Evolutionary conservation across 1,140 invertebrate genomes (phyloP), one percentile per base, ranked within the genome.

Genomic region (Conus betulinus): DNA sequence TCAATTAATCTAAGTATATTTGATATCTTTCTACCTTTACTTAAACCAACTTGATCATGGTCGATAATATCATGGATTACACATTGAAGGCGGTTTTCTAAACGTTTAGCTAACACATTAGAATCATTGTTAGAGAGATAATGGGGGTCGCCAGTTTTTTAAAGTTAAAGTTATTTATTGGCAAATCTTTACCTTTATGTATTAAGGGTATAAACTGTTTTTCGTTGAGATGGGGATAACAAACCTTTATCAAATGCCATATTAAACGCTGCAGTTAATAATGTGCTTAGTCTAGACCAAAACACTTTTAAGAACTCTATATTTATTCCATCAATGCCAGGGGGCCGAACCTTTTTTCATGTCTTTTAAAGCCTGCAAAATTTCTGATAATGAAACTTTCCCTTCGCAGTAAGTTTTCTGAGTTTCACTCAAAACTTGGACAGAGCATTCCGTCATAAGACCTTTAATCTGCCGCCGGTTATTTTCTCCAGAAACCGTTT

Each of bases 151-250:
- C 63, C 63, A 71, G 63, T 71, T 71, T 3, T 71, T 71, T 71
- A 71, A 67, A 67, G n/a, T n/a, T n/a, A n/a, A n/a, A 71, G n/a
- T 71, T 71, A 71, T 71, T 71, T 71, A 15, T 71, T 71, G 63
- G 63, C n/a, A 71, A 3, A 71, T 71, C 63, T 71, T 71, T 71
- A 17, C 3, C 63, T 71, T 71, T 71, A 3, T 71, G 63, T 71
- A 71, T 71, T 71, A 71, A 71, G 63, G n/a, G 1, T 71, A 71
- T 71, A n/a, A n/a, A 17, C 63, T 39, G 63, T 3, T 71, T 71
- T 71, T 71, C 63, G 63, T 71, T 71, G 63, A 15, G 63, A 71
- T 17, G 15, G 63, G n/a, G 63, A 71, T n/a, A 71, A 71, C 63
- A n/a, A 71, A 71, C 63, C 63, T n/a, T 71, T 71, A 39, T 71